phyloP scores from a whole-genome alignment of 2,797 vertebrate species.

The Sardinella longiceps region DNA sequence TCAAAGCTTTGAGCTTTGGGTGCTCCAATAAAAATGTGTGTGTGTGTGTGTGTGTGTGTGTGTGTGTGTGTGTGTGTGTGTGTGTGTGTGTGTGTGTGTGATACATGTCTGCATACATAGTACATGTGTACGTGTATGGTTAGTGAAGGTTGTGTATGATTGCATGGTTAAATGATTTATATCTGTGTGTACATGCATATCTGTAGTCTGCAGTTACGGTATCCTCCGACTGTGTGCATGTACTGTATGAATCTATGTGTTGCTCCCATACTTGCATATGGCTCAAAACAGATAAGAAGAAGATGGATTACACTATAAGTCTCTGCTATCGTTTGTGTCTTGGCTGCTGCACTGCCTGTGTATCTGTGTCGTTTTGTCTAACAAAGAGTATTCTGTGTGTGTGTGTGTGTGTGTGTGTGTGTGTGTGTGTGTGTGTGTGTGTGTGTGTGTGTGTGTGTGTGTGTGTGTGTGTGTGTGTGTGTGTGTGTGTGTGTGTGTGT shows the following conservation, averaged over 20 bases:
- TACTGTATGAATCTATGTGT: neutral
- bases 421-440: neutral
- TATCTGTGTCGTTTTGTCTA: neutral
- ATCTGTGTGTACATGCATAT: neutral
- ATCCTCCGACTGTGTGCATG: neutral
- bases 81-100: neutral
- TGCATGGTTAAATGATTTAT: neutral
- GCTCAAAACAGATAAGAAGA: neutral
- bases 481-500: neutral
- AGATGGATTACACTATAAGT: neutral
- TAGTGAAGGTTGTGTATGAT: neutral
- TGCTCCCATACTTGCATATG: neutral
- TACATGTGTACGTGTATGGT: neutral
- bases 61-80: neutral
- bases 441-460: too few species aligned
- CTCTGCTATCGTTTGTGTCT: neutral
- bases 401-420: neutral
- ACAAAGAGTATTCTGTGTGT: neutral
- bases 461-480: too few species aligned
- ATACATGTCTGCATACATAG: neutral
- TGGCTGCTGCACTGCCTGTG: neutral
- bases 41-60: neutral
- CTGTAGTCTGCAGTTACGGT: neutral
- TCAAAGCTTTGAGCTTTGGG: neutral
- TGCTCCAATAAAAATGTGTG: neutral